phyloP scores from a whole-genome alignment of 2,888 invertebrate genomes.

The Plebejus argus region DNA sequence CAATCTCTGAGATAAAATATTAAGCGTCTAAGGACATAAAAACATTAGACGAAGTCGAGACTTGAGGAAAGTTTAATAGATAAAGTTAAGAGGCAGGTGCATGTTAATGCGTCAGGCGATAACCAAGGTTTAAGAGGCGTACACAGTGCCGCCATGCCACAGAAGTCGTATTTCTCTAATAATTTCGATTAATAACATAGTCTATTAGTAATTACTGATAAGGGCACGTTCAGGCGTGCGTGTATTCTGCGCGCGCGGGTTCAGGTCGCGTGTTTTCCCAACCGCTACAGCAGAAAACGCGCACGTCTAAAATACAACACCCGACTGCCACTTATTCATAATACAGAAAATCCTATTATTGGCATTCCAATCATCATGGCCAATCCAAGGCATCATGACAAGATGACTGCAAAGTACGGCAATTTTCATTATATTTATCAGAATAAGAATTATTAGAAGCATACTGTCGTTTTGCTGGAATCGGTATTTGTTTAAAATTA shows the following conservation, averaged over 20 bases:
- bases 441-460: no score
- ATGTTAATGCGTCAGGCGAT: neutral
- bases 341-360: no score
- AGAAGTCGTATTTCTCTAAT: neutral
- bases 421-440: no score
- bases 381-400: no score
- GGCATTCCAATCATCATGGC: no score
- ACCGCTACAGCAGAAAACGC: no score
- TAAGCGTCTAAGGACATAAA: constrained; percentile 88
- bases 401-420: no score
- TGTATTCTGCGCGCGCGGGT: no score
- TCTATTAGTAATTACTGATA: neutral
- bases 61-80: constrained; percentile 14
- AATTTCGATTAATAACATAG: no score
- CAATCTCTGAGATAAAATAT: constrained; percentile 52
- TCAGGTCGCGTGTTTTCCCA: no score
- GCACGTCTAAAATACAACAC: no score
- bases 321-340: no score
- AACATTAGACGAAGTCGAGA: constrained; percentile 33
- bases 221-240: neutral
- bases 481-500: neutral
- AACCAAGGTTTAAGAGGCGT: constrained; percentile 4
- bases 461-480: neutral
- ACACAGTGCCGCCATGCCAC: neutral
- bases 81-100: constrained; percentile 13